Evolutionary conservation across 2,113 vertebrate genomes (phyloP).

Genomic region (Loxodonta africana): DNA sequence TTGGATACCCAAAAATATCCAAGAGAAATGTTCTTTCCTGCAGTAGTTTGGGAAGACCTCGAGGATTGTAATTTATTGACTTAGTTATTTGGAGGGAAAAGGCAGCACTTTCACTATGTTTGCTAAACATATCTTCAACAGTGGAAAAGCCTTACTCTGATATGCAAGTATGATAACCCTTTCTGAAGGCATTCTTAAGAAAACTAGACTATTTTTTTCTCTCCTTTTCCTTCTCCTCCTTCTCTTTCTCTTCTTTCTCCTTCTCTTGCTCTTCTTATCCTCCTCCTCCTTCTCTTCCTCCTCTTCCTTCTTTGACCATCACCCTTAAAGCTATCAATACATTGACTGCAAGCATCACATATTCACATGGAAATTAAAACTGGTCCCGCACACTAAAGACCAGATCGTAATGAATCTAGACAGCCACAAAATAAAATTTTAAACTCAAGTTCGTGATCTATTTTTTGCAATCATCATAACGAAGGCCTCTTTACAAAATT

Average conservation of each 20-base stretch:
- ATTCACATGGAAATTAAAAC: constrained; percentile 43
- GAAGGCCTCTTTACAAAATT: background rate
- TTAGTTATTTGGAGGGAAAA: background rate
- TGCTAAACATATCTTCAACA: background rate
- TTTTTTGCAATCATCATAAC: background rate
- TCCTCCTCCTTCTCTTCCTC: background rate
- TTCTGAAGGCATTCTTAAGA: background rate
- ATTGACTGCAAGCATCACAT: background rate
- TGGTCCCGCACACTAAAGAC: background rate
- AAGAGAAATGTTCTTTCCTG: constrained; percentile 48
- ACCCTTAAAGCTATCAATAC: background rate
- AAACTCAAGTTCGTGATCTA: background rate
- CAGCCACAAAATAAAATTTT: background rate
- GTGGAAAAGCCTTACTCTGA: background rate
- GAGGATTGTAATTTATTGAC: background rate
- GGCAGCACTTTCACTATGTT: background rate
- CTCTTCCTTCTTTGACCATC: background rate
- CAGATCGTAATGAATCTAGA: background rate
- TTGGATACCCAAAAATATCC: background rate
- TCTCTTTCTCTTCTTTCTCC: background rate
- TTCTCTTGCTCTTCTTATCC: background rate
- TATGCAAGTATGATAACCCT: background rate
- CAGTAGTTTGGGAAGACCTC: background rate
- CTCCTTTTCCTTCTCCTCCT: background rate
- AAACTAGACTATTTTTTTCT: background rate